These are phyloP conservation scores for Apis cerana DNA, from an alignment of 1,140 invertebrate genomes.

Conservation along the genomic window DNA sequence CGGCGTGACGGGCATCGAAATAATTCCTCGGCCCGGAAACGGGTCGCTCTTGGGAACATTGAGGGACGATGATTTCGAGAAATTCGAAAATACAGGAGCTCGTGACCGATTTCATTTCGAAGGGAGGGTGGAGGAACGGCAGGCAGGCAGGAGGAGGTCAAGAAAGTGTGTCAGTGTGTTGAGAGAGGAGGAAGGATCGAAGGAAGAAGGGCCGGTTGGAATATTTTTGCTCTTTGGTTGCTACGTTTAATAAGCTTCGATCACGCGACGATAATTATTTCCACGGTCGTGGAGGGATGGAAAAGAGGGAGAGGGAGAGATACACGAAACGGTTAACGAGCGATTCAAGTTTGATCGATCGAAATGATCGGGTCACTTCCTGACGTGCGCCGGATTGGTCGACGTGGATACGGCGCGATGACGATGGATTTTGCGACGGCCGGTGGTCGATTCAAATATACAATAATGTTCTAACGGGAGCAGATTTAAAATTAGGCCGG, in stretches of 20 bases:
- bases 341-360: not conserved
- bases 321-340: not conserved
- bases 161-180: conserved; percentile 36
- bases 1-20: conserved; percentile 1
- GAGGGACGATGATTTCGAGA: not conserved
- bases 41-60: not conserved
- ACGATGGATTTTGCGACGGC: not conserved
- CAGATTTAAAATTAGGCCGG: not conserved
- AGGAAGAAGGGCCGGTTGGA: not conserved
- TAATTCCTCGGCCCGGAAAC: conserved; percentile 7
- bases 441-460: not conserved
- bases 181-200: conserved; percentile 4
- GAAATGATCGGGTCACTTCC: not conserved
- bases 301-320: not conserved
- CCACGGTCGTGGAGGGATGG: not conserved
- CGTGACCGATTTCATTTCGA: too few species aligned
- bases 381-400: not conserved
- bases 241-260: conserved; percentile 32
- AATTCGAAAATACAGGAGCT: too few species aligned
- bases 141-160: not conserved
- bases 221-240: conserved; percentile 2
- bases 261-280: conserved; percentile 34
- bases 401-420: not conserved
- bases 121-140: too few species aligned
- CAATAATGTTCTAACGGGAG: not conserved